Evolutionary conservation across 2,797 vertebrate genomes (phyloP).

Genomic region (Todus mexicanus): DNA sequence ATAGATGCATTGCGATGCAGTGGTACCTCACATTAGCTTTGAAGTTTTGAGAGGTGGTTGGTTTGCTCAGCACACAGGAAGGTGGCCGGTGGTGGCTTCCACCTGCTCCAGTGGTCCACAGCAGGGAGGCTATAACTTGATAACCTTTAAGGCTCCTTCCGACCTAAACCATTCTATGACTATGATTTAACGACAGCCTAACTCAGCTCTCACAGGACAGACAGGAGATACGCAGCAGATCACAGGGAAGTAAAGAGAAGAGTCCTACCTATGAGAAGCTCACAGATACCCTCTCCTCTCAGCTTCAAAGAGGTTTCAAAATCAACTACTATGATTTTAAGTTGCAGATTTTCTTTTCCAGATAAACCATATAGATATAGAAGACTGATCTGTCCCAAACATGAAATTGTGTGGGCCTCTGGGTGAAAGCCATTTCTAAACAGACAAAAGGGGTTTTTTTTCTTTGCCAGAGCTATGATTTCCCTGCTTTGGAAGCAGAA

Average conservation of each 20-base stretch:
- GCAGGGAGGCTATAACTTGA: neutral
- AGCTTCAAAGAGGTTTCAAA: slow-evolving; percentile 2
- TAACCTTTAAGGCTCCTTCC: neutral
- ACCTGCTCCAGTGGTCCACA: neutral
- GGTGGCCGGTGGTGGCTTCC: neutral
- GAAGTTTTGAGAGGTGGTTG: slow-evolving; percentile 12
- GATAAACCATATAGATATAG: neutral
- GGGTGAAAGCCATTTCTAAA: neutral
- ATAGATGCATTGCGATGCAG: neutral
- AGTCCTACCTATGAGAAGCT: neutral
- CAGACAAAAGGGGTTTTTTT: neutral
- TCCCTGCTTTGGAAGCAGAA: neutral
- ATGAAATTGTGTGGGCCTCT: neutral
- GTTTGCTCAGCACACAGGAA: neutral
- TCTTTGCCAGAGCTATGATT: neutral
- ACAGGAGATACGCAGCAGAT: neutral
- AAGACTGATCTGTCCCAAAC: neutral
- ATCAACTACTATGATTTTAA: neutral
- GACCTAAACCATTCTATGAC: neutral
- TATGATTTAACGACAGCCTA: neutral
- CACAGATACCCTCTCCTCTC: neutral
- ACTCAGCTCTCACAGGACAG: neutral
- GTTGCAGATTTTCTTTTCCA: neutral
- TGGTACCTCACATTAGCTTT: neutral
- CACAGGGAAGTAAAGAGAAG: slow-evolving; percentile 3